Percentiles rank a stretch among this genome's conserved stretches.
Evolutionary conservation across 2,888 invertebrate genomes (phyloP).

Genomic region (Suillia variegata): DNA sequence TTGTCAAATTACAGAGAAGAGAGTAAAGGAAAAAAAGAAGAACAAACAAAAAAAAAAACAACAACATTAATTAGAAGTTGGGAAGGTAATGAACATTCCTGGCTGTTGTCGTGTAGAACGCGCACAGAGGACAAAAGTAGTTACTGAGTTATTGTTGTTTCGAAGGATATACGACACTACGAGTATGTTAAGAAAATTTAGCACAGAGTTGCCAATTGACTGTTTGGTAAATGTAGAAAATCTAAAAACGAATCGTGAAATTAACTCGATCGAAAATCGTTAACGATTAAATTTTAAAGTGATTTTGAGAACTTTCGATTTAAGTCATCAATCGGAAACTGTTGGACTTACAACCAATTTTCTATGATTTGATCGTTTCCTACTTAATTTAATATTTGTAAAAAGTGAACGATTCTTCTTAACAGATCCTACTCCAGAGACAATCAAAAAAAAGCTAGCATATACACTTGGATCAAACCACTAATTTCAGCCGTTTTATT

Average conservation of each 20-base stretch:
- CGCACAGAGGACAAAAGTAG: conserved; percentile 1
- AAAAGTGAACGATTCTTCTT: no score
- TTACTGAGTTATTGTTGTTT: conserved; percentile 1
- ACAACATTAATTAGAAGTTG: background rate
- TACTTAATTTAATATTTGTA: no score
- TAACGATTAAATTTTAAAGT: no score
- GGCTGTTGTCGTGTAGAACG: no score
- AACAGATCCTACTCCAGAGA: background rate
- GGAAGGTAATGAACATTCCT: background rate
- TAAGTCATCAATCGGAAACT: background rate
- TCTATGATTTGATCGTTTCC: no score
- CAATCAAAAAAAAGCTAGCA: no score
- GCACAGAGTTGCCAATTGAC: conserved; percentile 4
- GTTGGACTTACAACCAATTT: background rate
- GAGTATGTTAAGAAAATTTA: background rate
- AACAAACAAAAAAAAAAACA: background rate
- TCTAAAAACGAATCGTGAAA: background rate
- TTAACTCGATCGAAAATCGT: no score
- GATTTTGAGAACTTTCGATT: no score
- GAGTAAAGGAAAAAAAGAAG: no score
- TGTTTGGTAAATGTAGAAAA: background rate
- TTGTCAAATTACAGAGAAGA: background rate
- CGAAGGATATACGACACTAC: background rate
- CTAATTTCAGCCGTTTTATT: no score
- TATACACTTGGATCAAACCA: no score